Conservation (phyloP, 2,888 invertebrate species). For the Sinelater perroti region DNA sequence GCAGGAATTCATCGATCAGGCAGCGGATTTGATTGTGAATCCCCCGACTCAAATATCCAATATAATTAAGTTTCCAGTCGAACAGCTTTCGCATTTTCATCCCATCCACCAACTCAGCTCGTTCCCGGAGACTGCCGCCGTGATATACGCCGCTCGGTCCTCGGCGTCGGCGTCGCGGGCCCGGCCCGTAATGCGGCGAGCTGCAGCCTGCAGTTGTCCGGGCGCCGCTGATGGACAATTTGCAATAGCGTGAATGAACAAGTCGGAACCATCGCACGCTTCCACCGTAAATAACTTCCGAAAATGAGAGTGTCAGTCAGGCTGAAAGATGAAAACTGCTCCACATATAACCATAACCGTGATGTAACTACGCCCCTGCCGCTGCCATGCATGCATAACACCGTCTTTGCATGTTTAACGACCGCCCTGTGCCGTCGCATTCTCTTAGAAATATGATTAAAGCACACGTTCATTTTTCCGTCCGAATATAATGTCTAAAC, state of each 20-base stretch:
- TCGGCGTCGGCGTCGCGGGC: conserved; percentile 25
- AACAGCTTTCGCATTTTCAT: conserved; percentile 55
- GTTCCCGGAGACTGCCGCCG: conserved; percentile 28
- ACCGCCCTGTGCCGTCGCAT: conserved; percentile 36
- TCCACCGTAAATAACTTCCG: conserved; percentile 44
- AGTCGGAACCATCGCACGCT: conserved; percentile 43
- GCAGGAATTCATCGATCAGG: conserved; percentile 51
- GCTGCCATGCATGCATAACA: conserved; percentile 45
- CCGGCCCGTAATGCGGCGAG: conserved; percentile 26
- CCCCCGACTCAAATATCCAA: conserved; percentile 57
- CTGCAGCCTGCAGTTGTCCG: conserved; percentile 34
- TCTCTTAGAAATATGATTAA: conserved; percentile 37
- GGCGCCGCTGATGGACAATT: conserved; percentile 53
- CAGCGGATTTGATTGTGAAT: conserved; percentile 56
- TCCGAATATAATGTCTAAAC: conserved; percentile 2
- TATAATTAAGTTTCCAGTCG: conserved; percentile 59
- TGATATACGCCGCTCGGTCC: conserved; percentile 28
- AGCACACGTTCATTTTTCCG: conserved; percentile 30
- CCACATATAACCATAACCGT: conserved; percentile 46
- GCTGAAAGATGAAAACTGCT: conserved; percentile 40
- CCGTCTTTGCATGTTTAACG: conserved; percentile 39
- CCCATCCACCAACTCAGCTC: conserved; percentile 37
- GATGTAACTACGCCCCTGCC: conserved; percentile 46
- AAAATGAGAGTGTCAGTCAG: conserved; percentile 49
- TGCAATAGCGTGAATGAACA: conserved; percentile 57